phyloP scores from a whole-genome alignment of 2,797 vertebrate species.

The Amblyraja radiata region DNA sequence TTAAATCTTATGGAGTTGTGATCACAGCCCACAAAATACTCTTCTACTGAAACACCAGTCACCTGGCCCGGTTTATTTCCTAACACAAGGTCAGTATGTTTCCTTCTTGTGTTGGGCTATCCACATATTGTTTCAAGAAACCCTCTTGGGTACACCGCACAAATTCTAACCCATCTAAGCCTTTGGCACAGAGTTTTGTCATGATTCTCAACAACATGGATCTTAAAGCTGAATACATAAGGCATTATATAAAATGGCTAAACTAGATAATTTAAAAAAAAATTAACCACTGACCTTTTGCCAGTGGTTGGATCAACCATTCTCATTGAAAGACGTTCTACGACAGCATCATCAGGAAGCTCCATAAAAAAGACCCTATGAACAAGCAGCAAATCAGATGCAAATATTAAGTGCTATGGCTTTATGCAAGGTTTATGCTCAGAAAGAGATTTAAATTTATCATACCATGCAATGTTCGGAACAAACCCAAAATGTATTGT shows the following conservation, averaged over 20 bases:
- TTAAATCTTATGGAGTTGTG: too few species aligned
- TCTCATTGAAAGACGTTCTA: constrained; percentile 69
- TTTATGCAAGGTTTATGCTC: background rate
- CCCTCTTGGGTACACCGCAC: too few species aligned
- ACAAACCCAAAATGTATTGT: background rate
- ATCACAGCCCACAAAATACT: too few species aligned
- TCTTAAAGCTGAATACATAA: background rate
- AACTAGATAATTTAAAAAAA: background rate
- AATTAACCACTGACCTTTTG: constrained; percentile 61
- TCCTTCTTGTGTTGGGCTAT: too few species aligned
- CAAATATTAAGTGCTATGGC: background rate
- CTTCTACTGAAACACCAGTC: too few species aligned
- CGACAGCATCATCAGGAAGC: constrained; percentile 62
- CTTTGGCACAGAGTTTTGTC: too few species aligned
- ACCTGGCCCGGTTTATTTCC: too few species aligned
- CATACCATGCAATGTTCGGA: background rate
- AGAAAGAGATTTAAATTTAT: background rate
- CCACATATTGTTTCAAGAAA: too few species aligned
- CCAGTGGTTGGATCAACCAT: constrained; percentile 72
- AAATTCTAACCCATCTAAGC: too few species aligned
- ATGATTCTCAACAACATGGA: background rate
- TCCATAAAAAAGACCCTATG: constrained; percentile 79
- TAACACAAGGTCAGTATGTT: too few species aligned
- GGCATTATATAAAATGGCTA: background rate
- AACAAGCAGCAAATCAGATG: background rate